These are phyloP conservation scores for Todiramphus saurophagus DNA, from an alignment of 2,113 vertebrate species.

Conservation along the genomic window DNA sequence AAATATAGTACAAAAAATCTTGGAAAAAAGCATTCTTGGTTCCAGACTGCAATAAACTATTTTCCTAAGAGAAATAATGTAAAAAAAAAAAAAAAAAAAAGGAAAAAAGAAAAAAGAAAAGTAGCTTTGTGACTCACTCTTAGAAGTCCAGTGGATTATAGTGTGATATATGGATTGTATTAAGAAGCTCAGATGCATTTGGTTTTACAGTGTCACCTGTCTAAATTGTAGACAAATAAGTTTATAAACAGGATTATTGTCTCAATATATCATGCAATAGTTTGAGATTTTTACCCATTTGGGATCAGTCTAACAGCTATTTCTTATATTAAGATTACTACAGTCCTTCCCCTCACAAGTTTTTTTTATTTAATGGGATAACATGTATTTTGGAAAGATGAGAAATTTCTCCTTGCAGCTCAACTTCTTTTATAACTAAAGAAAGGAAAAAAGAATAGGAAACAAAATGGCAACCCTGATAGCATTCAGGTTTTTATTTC, in stretches of 20 bases:
- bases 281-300: background rate
- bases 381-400: fast-evolving
- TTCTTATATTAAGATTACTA: background rate
- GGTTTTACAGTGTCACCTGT: background rate
- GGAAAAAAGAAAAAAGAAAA: background rate
- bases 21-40: background rate
- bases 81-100: background rate
- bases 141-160: background rate
- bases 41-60: background rate
- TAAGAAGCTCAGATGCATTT: background rate
- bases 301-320: background rate
- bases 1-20: background rate
- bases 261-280: background rate
- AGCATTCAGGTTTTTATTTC: background rate
- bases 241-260: background rate
- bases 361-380: background rate
- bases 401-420: background rate
- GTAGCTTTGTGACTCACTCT: background rate
- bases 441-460: background rate
- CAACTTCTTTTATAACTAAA: background rate
- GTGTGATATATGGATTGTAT: background rate
- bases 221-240: background rate
- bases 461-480: background rate
- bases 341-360: background rate
- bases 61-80: background rate